These are phyloP conservation scores for Meleagris gallopavo DNA, from an alignment of 2,113 vertebrate genomes.

Conservation along the genomic window DNA sequence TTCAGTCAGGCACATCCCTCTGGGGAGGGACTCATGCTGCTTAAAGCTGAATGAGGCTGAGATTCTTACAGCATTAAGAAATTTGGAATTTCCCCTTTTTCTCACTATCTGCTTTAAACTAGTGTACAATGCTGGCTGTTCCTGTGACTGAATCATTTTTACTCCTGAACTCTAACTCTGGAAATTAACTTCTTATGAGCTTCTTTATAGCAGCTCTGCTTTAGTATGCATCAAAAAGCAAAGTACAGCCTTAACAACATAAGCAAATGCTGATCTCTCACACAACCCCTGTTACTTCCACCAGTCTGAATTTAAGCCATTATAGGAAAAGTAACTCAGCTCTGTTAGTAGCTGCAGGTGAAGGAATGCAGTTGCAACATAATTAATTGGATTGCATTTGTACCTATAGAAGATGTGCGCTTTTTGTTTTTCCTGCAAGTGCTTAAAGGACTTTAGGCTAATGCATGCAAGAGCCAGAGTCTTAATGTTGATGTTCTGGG, in stretches of 20 bases:
- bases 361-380: not conserved
- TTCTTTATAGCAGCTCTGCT: not conserved
- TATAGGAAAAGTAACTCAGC: not conserved
- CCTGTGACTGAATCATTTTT: not conserved
- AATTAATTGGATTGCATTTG: not conserved
- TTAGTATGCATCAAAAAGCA: fast-evolving
- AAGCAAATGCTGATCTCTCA: not conserved
- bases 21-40: conserved; percentile 32
- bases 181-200: not conserved
- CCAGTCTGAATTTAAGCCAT: not conserved
- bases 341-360: not conserved
- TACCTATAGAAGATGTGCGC: not conserved
- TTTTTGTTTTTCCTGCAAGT: not conserved
- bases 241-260: not conserved
- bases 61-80: conserved; percentile 32
- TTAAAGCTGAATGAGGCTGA: conserved; percentile 64
- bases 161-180: not conserved
- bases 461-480: not conserved
- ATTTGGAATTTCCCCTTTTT: not conserved
- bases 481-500: not conserved
- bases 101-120: not conserved
- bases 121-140: not conserved
- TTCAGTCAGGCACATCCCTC: conserved; percentile 55
- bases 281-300: not conserved
- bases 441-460: not conserved